Base-by-base conservation (phyloP, 2,113 vertebrate species). In the Megaceryle torquata region DNA sequence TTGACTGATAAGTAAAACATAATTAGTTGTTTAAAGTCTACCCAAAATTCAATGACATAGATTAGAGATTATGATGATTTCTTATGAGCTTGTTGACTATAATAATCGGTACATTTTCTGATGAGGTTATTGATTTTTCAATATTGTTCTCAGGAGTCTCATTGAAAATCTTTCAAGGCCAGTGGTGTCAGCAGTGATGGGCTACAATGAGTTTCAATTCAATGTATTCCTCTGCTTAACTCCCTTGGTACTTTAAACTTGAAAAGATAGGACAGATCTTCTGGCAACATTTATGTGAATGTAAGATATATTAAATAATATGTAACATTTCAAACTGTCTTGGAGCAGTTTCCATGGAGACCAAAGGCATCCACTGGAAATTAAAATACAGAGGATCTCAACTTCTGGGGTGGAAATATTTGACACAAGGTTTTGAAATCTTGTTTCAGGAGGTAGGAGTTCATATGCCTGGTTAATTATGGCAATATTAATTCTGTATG, bases 251-350 rank as follows among this genome's bases (percentile, higher is more conserved):
- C 84, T 97, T 93, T 90, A 93, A 46, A 94, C 83, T 97, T 95
- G 89, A 98, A 96, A 53, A 96, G 86, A 96, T 96, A 95, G 94
- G 96, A 97, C 92, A 97, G 96, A 95, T 96, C 86, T 97, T 96
- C 93, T 97, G 94, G 95, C 86, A 97, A 97, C 89, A 97, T 96
- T 98, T 97, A 95, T 90, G 93, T 96, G 97, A 96, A 86, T 97
- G 85, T 92, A 93, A 95, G 82, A 95, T 89, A 86, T 95, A 98
- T 97, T 97, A 98, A 97, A 97, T 98, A 97, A 93, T 97, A 96
- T 86, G 95, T 95, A 97, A 77, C 67, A 86, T 95, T 97, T 97
- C 95, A 97, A 97, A 95, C 46, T 79, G 96, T 35, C 94, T 97
- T 96, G 89, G 93, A 97, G 46, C 76, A 61, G 93, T 98, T 97